Percentiles rank a stretch among this genome's conserved stretches.
Evolutionary conservation across 2,888 invertebrate species (phyloP).

Genomic region (Ischnus inquisitorius): DNA sequence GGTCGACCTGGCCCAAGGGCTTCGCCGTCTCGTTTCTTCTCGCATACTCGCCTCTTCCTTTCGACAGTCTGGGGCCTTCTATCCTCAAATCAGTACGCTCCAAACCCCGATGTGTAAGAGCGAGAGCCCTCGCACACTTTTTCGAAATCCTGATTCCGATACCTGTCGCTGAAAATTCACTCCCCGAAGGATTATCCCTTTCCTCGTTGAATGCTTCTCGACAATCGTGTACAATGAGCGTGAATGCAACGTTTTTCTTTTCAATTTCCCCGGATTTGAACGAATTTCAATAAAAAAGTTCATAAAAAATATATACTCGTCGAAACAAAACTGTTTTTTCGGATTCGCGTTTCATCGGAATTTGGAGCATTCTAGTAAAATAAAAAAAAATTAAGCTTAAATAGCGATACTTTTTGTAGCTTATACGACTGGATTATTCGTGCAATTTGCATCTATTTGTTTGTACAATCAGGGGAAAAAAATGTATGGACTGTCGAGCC

Average conservation of each 20-base stretch:
- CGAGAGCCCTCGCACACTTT: conserved; percentile 54
- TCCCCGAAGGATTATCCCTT: conserved; percentile 49
- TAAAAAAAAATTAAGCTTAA: background rate
- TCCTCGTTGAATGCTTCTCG: conserved; percentile 7
- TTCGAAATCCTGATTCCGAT: conserved; percentile 59
- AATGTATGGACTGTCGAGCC: background rate
- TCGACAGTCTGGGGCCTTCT: conserved; percentile 47
- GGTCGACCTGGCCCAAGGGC: conserved; percentile 66
- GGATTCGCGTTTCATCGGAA: background rate
- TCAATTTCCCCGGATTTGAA: conserved; percentile 54
- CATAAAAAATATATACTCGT: conserved; percentile 25
- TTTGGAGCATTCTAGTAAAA: background rate
- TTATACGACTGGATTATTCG: background rate
- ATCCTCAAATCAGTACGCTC: conserved; percentile 42
- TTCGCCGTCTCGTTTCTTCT: conserved; percentile 34
- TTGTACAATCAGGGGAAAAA: conserved; percentile 7
- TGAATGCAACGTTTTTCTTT: conserved; percentile 20
- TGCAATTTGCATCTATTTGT: conserved; percentile 3
- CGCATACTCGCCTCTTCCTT: conserved; percentile 19
- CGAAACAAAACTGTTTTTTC: conserved; percentile 25
- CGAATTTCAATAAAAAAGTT: conserved; percentile 30
- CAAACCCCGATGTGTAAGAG: conserved; percentile 27
- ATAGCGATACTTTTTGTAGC: background rate
- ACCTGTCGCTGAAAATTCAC: conserved; percentile 42
- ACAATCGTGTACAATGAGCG: conserved; percentile 47